Evolutionary conservation across 2,113 vertebrate species (phyloP).

Genomic region (Xiphias gladius): DNA sequence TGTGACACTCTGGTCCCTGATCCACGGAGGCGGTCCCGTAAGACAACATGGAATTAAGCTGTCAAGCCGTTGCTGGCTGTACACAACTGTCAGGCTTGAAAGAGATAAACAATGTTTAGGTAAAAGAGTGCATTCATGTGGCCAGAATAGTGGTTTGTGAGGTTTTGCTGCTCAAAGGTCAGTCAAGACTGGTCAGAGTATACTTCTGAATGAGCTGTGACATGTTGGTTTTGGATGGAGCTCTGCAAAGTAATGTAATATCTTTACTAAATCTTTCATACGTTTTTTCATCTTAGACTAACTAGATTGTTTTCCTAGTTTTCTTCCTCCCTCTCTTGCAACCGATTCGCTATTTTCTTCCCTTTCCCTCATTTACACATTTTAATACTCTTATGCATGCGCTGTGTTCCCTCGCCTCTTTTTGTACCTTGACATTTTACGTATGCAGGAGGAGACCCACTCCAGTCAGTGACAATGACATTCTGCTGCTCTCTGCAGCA

Average conservation of each 20-base stretch:
- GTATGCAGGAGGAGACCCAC: conserved; percentile 60
- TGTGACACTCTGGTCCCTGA: conserved; percentile 65
- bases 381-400: conserved; percentile 56
- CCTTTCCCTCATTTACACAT: conserved; percentile 14
- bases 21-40: conserved; percentile 53
- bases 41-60: conserved; percentile 80
- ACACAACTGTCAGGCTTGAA: conserved; percentile 63
- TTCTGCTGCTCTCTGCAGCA: conserved; percentile 41
- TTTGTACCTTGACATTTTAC: conserved; percentile 71
- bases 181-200: conserved; percentile 24
- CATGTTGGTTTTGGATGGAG: conserved; percentile 51
- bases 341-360: not conserved
- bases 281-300: not conserved
- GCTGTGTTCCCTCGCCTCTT: conserved; percentile 30
- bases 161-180: conserved; percentile 60
- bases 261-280: not conserved
- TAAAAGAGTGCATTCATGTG: conserved; percentile 56
- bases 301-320: not conserved
- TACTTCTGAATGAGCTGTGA: conserved; percentile 49
- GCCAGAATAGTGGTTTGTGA: conserved; percentile 56
- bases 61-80: conserved; percentile 66
- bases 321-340: not conserved
- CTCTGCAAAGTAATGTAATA: not conserved
- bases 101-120: conserved; percentile 78
- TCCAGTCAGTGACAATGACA: conserved; percentile 59